A percentile compares a stretch with the other conserved stretches of the same genome.
Conservation (phyloP, 2,113 vertebrate genomes). For the Rhinoptilus africanus region DNA sequence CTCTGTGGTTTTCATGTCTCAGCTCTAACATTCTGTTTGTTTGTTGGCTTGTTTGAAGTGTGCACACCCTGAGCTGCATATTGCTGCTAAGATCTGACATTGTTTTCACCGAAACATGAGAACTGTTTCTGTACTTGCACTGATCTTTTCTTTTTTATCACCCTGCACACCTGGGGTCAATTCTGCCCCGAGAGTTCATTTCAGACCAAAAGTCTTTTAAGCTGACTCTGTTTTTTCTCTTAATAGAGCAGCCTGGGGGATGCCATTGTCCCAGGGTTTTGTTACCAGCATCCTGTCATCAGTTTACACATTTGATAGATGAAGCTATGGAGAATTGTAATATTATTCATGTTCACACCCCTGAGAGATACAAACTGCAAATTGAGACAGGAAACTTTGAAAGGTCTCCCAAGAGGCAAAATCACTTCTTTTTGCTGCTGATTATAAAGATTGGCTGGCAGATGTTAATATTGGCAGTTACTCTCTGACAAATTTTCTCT, state of each 20-base stretch:
- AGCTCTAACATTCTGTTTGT: slow-evolving; percentile 1
- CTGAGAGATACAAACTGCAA: slow-evolving; percentile 33
- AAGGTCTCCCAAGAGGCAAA: slow-evolving; percentile 50
- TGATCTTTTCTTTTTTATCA: background rate
- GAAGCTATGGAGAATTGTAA: slow-evolving; percentile 1
- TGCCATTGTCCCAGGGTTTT: background rate
- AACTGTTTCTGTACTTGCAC: background rate
- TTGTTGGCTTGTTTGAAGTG: slow-evolving; percentile 21
- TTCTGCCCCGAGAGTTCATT: background rate
- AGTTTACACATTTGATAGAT: slow-evolving; percentile 21
- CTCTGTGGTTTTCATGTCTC: slow-evolving; percentile 17
- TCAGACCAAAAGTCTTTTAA: background rate
- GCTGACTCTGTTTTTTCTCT: background rate
- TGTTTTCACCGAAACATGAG: background rate
- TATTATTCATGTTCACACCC: background rate
- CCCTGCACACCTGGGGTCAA: background rate
- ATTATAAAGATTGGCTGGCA: slow-evolving; percentile 64
- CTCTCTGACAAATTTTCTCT: slow-evolving; percentile 66
- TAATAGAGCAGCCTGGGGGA: background rate
- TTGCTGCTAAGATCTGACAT: background rate
- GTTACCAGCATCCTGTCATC: background rate
- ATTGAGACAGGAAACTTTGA: slow-evolving; percentile 42
- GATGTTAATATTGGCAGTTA: slow-evolving; percentile 68
- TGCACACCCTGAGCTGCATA: background rate
- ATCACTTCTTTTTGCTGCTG: slow-evolving; percentile 59